Conservation (phyloP, 2,797 vertebrate species). For the Gallirallus australis region DNA sequence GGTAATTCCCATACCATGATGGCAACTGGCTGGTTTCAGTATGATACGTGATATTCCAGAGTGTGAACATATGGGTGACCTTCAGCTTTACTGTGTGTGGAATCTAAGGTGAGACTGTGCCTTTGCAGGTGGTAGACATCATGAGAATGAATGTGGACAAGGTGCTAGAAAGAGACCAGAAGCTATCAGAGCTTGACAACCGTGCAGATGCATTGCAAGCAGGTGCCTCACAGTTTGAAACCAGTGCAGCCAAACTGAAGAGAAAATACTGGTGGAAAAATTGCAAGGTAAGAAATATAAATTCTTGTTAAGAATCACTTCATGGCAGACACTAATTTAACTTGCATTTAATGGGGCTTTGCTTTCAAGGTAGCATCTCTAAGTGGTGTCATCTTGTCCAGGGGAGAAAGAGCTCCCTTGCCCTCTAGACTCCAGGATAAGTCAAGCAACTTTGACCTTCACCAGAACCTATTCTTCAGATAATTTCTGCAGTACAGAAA, state of each 20-base stretch:
- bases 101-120: neutral
- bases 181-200: slow-evolving; percentile 78
- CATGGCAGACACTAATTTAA: neutral
- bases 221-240: slow-evolving; percentile 81
- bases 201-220: slow-evolving; percentile 78
- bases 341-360: neutral
- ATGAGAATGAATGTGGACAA: slow-evolving; percentile 81
- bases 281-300: slow-evolving; percentile 73
- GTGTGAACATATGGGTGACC: fast-evolving
- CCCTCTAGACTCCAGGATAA: neutral
- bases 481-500: neutral
- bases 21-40: neutral
- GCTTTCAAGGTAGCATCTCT: neutral
- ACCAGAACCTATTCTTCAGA: neutral
- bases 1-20: neutral
- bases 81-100: neutral
- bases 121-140: slow-evolving; percentile 77
- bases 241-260: slow-evolving; percentile 80
- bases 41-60: neutral
- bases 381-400: neutral
- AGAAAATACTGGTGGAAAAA: slow-evolving; percentile 83
- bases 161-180: slow-evolving; percentile 79
- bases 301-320: neutral
- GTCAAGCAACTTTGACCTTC: neutral
- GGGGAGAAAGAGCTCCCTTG: neutral